These are phyloP conservation scores for Hemistola chrysoprasaria DNA, from an alignment of 2,888 invertebrate genomes.

Conservation along the genomic window DNA sequence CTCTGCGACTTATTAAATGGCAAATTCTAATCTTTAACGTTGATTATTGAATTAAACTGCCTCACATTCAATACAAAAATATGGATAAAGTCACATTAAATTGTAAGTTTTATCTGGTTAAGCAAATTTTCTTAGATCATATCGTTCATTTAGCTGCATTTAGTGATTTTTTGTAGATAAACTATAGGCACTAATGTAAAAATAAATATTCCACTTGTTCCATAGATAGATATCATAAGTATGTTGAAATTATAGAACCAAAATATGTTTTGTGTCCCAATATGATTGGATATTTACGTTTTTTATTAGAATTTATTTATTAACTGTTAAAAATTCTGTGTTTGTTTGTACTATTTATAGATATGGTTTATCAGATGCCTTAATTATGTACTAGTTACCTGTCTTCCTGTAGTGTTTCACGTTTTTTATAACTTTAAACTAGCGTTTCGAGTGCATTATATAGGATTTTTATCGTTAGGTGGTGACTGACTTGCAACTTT, in stretches of 20 bases:
- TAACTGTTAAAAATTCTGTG: too few species aligned
- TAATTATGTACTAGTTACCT: slow-evolving; percentile 11
- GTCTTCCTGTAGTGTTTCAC: slow-evolving; percentile 20
- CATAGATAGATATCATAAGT: slow-evolving; percentile 5
- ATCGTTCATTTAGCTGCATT: background rate
- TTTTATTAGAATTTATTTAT: background rate
- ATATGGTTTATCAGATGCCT: slow-evolving; percentile 9
- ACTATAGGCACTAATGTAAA: slow-evolving; percentile 1
- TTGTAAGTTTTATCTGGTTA: too few species aligned
- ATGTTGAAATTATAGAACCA: slow-evolving; percentile 5
- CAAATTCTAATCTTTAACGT: too few species aligned
- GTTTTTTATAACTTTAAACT: background rate
- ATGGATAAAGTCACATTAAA: too few species aligned
- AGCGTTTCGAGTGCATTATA: too few species aligned
- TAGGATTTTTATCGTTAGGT: too few species aligned
- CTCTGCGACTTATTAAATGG: too few species aligned
- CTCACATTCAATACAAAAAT: too few species aligned
- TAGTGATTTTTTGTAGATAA: too few species aligned
- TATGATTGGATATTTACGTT: slow-evolving; percentile 20
- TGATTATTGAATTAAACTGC: too few species aligned
- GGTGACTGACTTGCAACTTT: too few species aligned
- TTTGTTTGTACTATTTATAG: background rate
- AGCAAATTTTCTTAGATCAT: too few species aligned
- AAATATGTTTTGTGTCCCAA: slow-evolving; percentile 12
- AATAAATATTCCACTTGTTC: background rate